A percentile compares a stretch with the other conserved stretches of the same genome.
Conservation (phyloP, 2,797 vertebrate species). For the Oophaga sylvatica region DNA sequence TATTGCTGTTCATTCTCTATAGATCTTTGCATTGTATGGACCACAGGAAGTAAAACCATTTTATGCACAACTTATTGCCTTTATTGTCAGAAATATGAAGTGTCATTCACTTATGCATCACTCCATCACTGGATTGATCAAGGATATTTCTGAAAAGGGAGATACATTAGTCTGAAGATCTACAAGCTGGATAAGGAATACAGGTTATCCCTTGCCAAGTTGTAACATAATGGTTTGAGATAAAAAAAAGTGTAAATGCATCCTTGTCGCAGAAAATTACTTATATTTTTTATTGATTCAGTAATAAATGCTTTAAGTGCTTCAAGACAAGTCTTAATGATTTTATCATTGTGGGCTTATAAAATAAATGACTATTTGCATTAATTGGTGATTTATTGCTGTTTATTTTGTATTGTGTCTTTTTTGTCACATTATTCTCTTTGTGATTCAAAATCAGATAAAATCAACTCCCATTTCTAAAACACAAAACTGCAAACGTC, state of each 20-base stretch:
- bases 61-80: background rate
- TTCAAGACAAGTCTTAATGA: no score
- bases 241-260: background rate
- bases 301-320: background rate
- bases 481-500: no score
- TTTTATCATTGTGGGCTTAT: no score
- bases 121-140: background rate
- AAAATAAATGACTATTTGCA: no score
- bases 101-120: conserved; percentile 9
- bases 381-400: no score
- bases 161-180: background rate
- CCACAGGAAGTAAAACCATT: background rate
- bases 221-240: background rate
- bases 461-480: no score
- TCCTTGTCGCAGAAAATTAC: background rate
- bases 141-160: background rate
- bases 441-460: no score
- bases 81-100: background rate
- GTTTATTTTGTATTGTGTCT: no score
- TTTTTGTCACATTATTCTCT: no score
- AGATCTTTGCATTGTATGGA: background rate
- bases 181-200: background rate
- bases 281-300: background rate
- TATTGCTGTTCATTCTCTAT: background rate
- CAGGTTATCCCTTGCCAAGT: background rate